These are phyloP conservation scores for Haliclona indistincta DNA, from an alignment of 37 sponge, comb jelly and placozoan species.

Conservation along the genomic window DNA sequence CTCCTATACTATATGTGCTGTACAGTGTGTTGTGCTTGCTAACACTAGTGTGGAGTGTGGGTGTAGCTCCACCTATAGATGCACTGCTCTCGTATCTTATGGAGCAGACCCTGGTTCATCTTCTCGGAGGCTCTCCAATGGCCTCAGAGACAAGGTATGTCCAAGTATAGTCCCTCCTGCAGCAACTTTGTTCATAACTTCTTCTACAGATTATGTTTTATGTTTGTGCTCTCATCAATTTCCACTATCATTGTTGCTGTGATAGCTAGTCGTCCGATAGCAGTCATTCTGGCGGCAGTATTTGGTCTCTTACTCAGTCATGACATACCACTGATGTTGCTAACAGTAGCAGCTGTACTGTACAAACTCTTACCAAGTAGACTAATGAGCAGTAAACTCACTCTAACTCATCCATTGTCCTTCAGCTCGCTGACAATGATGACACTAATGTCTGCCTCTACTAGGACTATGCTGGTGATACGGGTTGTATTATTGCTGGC, in stretches of 20 bases:
- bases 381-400: not conserved
- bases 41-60: constrained; percentile 64
- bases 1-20: too few species aligned
- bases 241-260: constrained; percentile 19
- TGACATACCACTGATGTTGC: constrained; percentile 10
- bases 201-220: constrained; percentile 26
- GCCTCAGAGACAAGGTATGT: constrained; percentile 73
- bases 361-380: not conserved
- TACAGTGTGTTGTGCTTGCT: constrained; percentile 43
- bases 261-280: constrained; percentile 1
- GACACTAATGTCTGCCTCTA: too few species aligned
- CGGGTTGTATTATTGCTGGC: not conserved
- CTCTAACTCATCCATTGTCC: not conserved
- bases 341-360: not conserved
- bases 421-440: too few species aligned
- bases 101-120: constrained; percentile 48
- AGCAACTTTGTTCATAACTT: not conserved
- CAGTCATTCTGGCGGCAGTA: constrained; percentile 32
- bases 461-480: too few species aligned
- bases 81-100: constrained; percentile 56
- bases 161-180: not conserved
- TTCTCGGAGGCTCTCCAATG: constrained; percentile 70
- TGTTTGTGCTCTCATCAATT: constrained; percentile 19
- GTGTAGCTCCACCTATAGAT: constrained; percentile 54
- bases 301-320: constrained; percentile 63